These are phyloP conservation scores for Bos taurus DNA, from an alignment of 2,113 vertebrate species.

Conservation along the genomic window DNA sequence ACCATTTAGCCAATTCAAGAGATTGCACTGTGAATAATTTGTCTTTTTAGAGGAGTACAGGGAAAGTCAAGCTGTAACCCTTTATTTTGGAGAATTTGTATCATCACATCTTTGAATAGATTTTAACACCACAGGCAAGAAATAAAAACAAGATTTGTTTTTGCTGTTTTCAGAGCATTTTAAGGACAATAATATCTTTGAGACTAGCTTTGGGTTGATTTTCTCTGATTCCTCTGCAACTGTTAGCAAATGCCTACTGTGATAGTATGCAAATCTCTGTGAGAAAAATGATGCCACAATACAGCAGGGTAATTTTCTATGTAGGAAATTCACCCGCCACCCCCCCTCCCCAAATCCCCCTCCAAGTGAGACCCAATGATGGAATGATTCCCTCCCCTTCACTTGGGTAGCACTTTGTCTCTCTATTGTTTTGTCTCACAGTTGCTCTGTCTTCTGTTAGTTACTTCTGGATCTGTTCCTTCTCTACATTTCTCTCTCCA, in stretches of 20 bases:
- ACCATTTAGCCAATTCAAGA: constrained; percentile 47
- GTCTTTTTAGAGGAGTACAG: constrained; percentile 47
- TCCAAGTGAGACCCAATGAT: not conserved
- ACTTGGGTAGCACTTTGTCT: not conserved
- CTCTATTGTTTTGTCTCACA: not conserved
- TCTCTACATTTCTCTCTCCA: not conserved
- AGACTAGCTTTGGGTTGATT: constrained; percentile 27
- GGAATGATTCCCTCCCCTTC: not conserved
- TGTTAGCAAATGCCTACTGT: constrained; percentile 19
- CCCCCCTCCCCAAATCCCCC: not conserved
- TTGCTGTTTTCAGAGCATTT: constrained; percentile 51
- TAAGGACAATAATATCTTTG: constrained; percentile 22
- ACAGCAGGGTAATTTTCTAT: constrained; percentile 5
- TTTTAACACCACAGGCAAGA: constrained; percentile 35
- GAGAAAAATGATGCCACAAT: constrained; percentile 15
- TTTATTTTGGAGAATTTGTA: constrained; percentile 58
- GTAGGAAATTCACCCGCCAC: not conserved
- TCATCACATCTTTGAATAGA: constrained; percentile 35
- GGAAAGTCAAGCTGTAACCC: constrained; percentile 32
- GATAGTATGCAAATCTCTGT: not conserved
- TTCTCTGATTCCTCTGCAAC: constrained; percentile 11
- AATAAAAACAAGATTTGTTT: constrained; percentile 50
- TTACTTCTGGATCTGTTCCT: not conserved
- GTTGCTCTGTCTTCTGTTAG: not conserved
- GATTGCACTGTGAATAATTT: constrained; percentile 47